Conservation (phyloP, 2,113 vertebrate species). For the Gasterosteus nipponicus region DNA sequence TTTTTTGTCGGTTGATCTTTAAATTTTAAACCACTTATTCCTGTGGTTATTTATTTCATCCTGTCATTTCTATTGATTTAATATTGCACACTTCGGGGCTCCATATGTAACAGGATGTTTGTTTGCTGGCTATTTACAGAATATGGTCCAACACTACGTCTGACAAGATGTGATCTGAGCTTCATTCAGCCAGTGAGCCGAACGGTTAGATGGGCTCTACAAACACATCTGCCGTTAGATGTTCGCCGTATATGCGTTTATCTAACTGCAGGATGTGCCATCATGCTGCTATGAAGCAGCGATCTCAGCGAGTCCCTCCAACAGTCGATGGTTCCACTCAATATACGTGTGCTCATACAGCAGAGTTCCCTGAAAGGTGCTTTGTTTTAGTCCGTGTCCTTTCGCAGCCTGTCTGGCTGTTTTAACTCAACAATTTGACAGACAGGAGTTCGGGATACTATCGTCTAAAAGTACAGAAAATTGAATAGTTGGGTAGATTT, state of each 20-base stretch:
- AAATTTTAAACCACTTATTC: not conserved
- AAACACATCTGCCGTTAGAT: not conserved
- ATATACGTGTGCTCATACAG: not conserved
- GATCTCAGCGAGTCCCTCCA: not conserved
- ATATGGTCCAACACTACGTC: constrained; percentile 32
- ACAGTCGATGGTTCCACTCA: not conserved
- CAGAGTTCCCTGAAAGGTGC: constrained; percentile 50
- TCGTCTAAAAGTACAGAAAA: not conserved
- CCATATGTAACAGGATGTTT: constrained; percentile 1
- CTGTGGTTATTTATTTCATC: not conserved
- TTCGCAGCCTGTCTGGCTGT: constrained; percentile 28
- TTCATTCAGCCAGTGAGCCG: constrained; percentile 10
- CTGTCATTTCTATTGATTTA: not conserved
- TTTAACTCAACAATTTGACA: constrained; percentile 6
- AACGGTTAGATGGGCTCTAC: not conserved
- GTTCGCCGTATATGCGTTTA: not conserved
- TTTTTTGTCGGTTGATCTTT: not conserved
- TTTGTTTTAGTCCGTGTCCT: constrained; percentile 61
- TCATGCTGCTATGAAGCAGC: constrained; percentile 16
- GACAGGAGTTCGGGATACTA: constrained; percentile 29
- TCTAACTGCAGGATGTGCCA: constrained; percentile 30
- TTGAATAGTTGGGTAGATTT: not conserved
- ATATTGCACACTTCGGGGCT: not conserved
- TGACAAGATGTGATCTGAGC: constrained; percentile 1
- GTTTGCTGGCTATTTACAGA: not conserved